A percentile compares a stretch with the other conserved stretches of the same genome.
Conservation (phyloP, 2,797 vertebrate genomes). For the Dallia pectoralis region DNA sequence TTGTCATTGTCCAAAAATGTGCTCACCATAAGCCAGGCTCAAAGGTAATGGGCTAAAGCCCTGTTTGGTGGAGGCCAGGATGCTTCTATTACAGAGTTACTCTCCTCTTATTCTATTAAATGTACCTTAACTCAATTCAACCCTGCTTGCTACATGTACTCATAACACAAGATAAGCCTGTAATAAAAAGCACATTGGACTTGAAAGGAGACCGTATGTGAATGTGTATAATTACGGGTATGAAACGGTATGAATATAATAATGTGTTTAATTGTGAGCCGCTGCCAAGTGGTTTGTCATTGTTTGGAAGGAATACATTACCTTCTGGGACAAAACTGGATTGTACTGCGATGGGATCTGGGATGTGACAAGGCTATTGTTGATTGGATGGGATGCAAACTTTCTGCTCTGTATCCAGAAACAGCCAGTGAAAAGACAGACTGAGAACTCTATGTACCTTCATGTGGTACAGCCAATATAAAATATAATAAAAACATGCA, state of each 20-base stretch:
- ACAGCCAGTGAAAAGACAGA: constrained; percentile 24
- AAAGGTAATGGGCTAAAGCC: constrained; percentile 53
- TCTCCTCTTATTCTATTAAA: constrained; percentile 73
- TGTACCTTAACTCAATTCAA: constrained; percentile 67
- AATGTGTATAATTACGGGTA: constrained; percentile 73
- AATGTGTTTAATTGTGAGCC: constrained; percentile 74
- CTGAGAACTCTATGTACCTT: constrained; percentile 14
- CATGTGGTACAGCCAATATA: constrained; percentile 3
- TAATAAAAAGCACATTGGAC: constrained; percentile 74
- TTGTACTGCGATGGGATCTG: constrained; percentile 45
- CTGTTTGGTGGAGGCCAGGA: constrained; percentile 57
- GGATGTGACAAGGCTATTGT: constrained; percentile 34
- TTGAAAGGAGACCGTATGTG: constrained; percentile 70
- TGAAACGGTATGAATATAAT: constrained; percentile 76
- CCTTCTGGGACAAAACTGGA: constrained; percentile 42
- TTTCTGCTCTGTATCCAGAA: constrained; percentile 45
- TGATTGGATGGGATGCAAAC: constrained; percentile 44
- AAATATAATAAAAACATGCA: neutral
- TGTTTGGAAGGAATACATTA: constrained; percentile 61
- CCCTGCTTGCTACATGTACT: constrained; percentile 67
- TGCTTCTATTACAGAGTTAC: constrained; percentile 71
- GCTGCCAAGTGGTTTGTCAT: constrained; percentile 72
- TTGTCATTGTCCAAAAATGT: constrained; percentile 67
- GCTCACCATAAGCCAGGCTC: constrained; percentile 58
- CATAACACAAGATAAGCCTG: constrained; percentile 67